Percentiles rank a stretch among this genome's conserved stretches.
Conservation (phyloP, 2,797 vertebrate genomes). For the Eupleurogrammus muticus region DNA sequence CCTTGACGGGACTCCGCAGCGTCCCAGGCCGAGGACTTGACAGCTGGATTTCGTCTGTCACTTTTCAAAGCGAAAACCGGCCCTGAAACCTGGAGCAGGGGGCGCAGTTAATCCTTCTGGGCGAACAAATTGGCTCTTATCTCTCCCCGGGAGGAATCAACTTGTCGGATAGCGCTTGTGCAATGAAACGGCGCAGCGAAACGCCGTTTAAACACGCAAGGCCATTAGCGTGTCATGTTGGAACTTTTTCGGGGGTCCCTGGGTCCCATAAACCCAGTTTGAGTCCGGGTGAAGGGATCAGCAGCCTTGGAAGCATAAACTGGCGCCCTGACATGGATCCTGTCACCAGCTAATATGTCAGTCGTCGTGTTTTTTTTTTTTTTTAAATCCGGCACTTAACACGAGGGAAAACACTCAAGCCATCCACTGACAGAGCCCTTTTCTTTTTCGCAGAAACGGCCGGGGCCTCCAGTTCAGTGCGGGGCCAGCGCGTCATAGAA, state of each 20-base stretch:
- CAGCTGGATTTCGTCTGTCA: slow-evolving; percentile 68
- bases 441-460: slow-evolving; percentile 28
- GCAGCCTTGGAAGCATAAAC: slow-evolving; percentile 53
- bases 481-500: slow-evolving; percentile 37
- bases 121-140: slow-evolving; percentile 70
- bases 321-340: slow-evolving; percentile 54
- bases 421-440: slow-evolving; percentile 36
- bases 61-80: slow-evolving; percentile 38
- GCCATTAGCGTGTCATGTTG: slow-evolving; percentile 69
- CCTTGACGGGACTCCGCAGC: slow-evolving; percentile 11
- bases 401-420: slow-evolving; percentile 64
- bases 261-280: slow-evolving; percentile 58
- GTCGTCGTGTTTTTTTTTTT: slow-evolving; percentile 25
- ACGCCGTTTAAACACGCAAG: slow-evolving; percentile 64
- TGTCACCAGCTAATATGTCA: slow-evolving; percentile 78
- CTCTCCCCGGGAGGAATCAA: slow-evolving; percentile 69
- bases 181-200: slow-evolving; percentile 62
- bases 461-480: slow-evolving; percentile 27
- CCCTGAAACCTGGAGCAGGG: slow-evolving; percentile 38
- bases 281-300: slow-evolving; percentile 44
- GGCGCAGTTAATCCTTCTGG: slow-evolving; percentile 64
- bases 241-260: slow-evolving; percentile 43
- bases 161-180: slow-evolving; percentile 67
- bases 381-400: slow-evolving; percentile 45
- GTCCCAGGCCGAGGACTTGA: slow-evolving; percentile 28